Percentiles rank a stretch among this genome's conserved stretches.
Evolutionary conservation across 2,888 invertebrate genomes (phyloP).

Genomic region (Microctonus brassicae): DNA sequence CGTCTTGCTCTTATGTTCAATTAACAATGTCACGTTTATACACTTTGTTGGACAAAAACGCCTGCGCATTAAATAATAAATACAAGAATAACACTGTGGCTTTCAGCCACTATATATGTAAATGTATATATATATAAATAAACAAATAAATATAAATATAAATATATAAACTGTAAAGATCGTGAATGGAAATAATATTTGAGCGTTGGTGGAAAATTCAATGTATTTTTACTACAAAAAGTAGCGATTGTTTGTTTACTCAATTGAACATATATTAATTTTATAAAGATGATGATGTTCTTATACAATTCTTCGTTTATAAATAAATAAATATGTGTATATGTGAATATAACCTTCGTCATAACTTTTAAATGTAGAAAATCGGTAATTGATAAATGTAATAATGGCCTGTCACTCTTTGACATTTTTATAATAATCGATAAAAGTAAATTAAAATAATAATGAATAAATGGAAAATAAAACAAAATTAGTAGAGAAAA

Average conservation of each 20-base stretch:
- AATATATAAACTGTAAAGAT: too few relatives aligned
- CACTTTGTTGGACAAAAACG: slow-evolving; percentile 33
- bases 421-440: background rate
- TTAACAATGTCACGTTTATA: slow-evolving; percentile 20
- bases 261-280: background rate
- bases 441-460: background rate
- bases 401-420: background rate
- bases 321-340: background rate
- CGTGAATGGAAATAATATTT: slow-evolving; percentile 28
- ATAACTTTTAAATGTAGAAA: background rate
- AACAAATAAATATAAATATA: too few relatives aligned
- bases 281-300: background rate
- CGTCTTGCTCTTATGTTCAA: slow-evolving; percentile 23
- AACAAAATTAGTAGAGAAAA: background rate
- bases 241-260: background rate
- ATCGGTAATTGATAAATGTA: background rate
- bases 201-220: slow-evolving; percentile 21
- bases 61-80: slow-evolving; percentile 40
- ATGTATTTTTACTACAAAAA: slow-evolving; percentile 20
- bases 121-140: background rate
- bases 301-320: background rate
- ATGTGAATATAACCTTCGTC: background rate
- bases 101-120: slow-evolving; percentile 39
- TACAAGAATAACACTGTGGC: slow-evolving; percentile 36
- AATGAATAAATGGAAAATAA: background rate